Percentiles rank a stretch among this genome's conserved stretches.
These are phyloP conservation scores for Acleris sparsana DNA, from an alignment of 2,888 invertebrate genomes.

Conservation along the genomic window DNA sequence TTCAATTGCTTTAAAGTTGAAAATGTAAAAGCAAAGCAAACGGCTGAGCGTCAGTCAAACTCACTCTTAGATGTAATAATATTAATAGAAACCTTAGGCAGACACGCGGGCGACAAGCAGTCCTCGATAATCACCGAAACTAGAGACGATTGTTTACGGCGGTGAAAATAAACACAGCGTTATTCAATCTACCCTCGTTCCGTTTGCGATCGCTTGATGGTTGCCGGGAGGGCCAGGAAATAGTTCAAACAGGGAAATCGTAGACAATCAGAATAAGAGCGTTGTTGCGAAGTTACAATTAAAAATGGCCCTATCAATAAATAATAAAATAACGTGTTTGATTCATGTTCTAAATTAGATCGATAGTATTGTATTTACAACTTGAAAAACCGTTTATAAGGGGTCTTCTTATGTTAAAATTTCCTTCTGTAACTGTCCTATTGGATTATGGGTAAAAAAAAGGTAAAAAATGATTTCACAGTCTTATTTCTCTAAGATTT, in stretches of 20 bases:
- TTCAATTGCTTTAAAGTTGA: too few relatives aligned
- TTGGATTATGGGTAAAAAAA: too few relatives aligned
- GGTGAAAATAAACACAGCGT: slow-evolving; percentile 76
- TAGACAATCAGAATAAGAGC: background rate
- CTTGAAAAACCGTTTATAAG: too few relatives aligned
- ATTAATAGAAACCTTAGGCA: background rate
- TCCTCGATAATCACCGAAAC: slow-evolving; percentile 40
- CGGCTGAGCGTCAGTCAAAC: too few relatives aligned
- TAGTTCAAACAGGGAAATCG: slow-evolving; percentile 18
- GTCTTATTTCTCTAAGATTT: too few relatives aligned
- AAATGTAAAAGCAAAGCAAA: too few relatives aligned
- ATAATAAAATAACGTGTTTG: too few relatives aligned
- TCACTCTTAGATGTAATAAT: background rate
- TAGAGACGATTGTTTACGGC: slow-evolving; percentile 55
- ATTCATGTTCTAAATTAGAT: too few relatives aligned
- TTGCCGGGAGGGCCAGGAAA: slow-evolving; percentile 54
- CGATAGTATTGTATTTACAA: too few relatives aligned
- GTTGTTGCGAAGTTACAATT: background rate
- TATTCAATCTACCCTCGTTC: slow-evolving; percentile 76
- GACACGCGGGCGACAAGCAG: background rate
- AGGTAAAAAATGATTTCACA: too few relatives aligned
- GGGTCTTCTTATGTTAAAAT: too few relatives aligned
- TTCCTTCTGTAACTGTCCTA: too few relatives aligned
- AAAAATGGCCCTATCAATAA: background rate
- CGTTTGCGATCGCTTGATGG: slow-evolving; percentile 73